Evolutionary conservation across 1,140 invertebrate species (phyloP).

Genomic region (Akabosia matsudoensis): DNA sequence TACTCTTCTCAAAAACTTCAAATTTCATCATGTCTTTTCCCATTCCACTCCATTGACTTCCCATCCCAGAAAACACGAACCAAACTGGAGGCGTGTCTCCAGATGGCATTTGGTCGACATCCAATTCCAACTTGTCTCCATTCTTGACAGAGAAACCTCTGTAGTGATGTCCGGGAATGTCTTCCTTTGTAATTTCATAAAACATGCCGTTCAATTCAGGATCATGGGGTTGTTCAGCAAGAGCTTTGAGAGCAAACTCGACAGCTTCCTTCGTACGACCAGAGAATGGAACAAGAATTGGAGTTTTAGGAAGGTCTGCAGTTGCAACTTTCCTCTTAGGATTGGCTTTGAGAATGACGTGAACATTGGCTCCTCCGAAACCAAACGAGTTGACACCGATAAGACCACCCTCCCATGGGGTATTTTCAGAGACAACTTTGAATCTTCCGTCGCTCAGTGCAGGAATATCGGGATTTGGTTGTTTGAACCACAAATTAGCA

Average conservation of each 20-base stretch:
- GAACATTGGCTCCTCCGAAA: conserved; percentile 95
- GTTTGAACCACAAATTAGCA: conserved; percentile 81
- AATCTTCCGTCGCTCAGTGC: conserved; percentile 79
- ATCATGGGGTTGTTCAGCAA: conserved; percentile 57
- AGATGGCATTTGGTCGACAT: conserved; percentile 51
- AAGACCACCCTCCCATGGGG: conserved; percentile 77
- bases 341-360: conserved; percentile 77
- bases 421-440: conserved; percentile 77
- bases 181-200: conserved; percentile 67
- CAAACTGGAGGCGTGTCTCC: conserved; percentile 74
- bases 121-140: conserved; percentile 51
- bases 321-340: conserved; percentile 63
- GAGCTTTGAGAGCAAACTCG: conserved; percentile 52
- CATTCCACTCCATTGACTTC: conserved; percentile 94
- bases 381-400: conserved; percentile 93
- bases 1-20: conserved; percentile 71
- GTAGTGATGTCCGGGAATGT: conserved; percentile 67
- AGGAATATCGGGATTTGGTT: conserved; percentile 83
- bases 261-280: conserved; percentile 82
- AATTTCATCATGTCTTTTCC: conserved; percentile 76
- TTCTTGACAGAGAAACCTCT: conserved; percentile 74
- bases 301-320: conserved; percentile 52
- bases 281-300: conserved; percentile 72
- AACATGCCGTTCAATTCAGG: conserved; percentile 74
- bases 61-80: conserved; percentile 96